Evolutionary conservation across 2,113 vertebrate species (phyloP).

Genomic region (Psilopsiagon aymara): DNA sequence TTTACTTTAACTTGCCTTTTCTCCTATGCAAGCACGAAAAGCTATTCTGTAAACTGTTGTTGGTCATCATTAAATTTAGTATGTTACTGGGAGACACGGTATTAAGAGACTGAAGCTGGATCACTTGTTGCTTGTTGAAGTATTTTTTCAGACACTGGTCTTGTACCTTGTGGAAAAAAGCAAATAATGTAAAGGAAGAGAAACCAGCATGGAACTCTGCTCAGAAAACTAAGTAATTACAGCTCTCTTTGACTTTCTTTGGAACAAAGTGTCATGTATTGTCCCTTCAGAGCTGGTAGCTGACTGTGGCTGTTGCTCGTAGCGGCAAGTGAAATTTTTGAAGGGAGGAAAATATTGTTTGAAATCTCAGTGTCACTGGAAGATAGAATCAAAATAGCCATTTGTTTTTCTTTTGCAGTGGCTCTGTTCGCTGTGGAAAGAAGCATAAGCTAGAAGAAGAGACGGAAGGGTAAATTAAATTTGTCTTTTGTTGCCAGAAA

Average conservation of each 20-base stretch:
- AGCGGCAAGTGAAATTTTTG: background rate
- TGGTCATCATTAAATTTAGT: background rate
- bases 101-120: background rate
- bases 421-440: conserved; percentile 58
- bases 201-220: background rate
- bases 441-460: conserved; percentile 77
- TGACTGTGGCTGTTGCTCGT: background rate
- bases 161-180: background rate
- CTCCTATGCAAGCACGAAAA: background rate
- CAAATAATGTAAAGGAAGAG: background rate
- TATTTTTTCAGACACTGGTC: background rate
- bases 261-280: background rate
- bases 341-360: background rate
- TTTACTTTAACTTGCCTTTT: background rate
- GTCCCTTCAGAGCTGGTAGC: background rate
- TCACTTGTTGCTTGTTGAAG: background rate
- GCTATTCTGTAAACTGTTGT: background rate
- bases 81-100: background rate
- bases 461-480: conserved; percentile 73
- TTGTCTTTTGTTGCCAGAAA: background rate
- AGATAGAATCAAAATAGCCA: background rate
- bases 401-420: conserved; percentile 41
- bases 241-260: accelerated
- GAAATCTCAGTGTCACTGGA: background rate
- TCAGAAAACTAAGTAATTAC: background rate